These are phyloP conservation scores for Acanthurus lineatus DNA, from an alignment of 2,797 vertebrate species.

Conservation along the genomic window DNA sequence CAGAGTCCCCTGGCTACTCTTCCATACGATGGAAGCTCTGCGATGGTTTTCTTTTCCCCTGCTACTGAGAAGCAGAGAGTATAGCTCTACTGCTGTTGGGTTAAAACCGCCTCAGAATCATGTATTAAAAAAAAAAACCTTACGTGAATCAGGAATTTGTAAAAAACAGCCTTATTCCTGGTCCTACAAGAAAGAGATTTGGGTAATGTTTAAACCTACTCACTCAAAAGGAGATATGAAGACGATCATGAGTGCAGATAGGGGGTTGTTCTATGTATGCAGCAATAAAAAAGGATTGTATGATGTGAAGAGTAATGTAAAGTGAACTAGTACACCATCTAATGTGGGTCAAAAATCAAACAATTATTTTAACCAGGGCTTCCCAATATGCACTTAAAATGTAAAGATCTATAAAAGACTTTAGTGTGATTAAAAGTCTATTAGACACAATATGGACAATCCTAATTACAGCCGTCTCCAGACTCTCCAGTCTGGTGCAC, in stretches of 20 bases:
- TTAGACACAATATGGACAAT: background rate
- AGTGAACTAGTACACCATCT: background rate
- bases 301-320: conserved; percentile 8
- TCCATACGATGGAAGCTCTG: conserved; percentile 72
- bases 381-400: background rate
- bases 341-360: conserved; percentile 19
- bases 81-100: conserved; percentile 30
- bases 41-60: conserved; percentile 52
- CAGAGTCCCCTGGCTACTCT: conserved; percentile 78
- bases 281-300: background rate
- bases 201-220: background rate
- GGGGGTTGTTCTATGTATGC: background rate
- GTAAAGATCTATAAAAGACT: background rate
- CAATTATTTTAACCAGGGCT: conserved; percentile 2
- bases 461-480: conserved; percentile 2
- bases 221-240: conserved; percentile 26
- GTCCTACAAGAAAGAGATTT: background rate
- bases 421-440: conserved; percentile 10
- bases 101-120: conserved; percentile 22
- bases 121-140: background rate
- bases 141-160: conserved; percentile 34
- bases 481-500: background rate
- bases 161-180: conserved; percentile 1
- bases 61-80: conserved; percentile 42
- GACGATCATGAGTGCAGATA: background rate